Base-by-base conservation (phyloP, 1,140 invertebrate genomes). In the Trichonephila clavipes region DNA sequence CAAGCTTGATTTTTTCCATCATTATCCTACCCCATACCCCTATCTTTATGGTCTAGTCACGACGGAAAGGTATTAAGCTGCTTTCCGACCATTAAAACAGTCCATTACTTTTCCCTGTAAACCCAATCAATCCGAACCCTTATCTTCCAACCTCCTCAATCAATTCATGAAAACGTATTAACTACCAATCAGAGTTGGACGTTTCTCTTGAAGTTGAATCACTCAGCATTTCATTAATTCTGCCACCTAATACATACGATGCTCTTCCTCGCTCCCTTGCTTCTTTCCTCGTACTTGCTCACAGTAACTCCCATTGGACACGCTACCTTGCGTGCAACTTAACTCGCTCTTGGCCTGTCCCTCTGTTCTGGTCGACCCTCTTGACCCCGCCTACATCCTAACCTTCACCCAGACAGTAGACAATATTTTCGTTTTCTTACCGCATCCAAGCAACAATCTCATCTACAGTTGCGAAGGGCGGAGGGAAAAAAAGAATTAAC, bases 211-310 rank as follows among this genome's bases (percentile, higher is more conserved):
- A 85, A 77, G 59, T 85, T 64, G 90, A 92, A 83, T 92, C 81
- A 85, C 83, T 92, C 91, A 87, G 91, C 91, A 92, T 92, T 92
- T 92, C 91, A 92, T 92, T 92, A 92, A 40, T 64, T 86, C 34
- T 64, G 34, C 82, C 28, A 86, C 61, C 91, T 83, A 86, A 87
- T 86, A 59, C 62, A 51, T 72, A n/a, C 28, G 24, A 82, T 24
- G 34, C 64, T 40, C 82, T 92, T 87, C 19, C 19, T 34, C n/a
- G n/a, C 61, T 34, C 69, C 34, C 34, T 24, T 40, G 28, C 34
- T 64, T 64, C 86, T 59, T 92, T 87, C 64, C 8, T 62, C 40
- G 28, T 58, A 83, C 40, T 44, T 34, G 28, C 62, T 24, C 21
- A 44, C 88, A 89, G 62, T 77, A 90, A 90, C 72, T 88, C 28